phyloP scores from a whole-genome alignment of 2,113 vertebrate genomes.

The Neolamprologus longior region DNA sequence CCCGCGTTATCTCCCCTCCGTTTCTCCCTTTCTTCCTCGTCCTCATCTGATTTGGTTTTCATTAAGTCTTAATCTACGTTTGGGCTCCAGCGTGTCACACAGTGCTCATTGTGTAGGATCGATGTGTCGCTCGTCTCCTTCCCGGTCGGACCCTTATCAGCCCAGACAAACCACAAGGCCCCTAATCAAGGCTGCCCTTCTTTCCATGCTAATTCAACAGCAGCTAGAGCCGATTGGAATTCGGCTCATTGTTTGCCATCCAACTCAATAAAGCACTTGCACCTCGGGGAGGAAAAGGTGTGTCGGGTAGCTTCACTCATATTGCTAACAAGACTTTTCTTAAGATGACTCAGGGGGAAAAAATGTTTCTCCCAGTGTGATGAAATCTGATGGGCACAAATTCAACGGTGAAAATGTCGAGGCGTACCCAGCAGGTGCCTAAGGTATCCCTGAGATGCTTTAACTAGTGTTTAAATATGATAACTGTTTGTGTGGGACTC shows the following conservation, averaged over 20 bases:
- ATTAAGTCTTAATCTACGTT: conserved; percentile 64
- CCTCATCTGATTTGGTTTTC: conserved; percentile 56
- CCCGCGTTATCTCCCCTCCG: background rate
- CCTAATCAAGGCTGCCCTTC: conserved; percentile 57
- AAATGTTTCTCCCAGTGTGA: background rate
- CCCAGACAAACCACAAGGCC: conserved; percentile 48
- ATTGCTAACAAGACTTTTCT: background rate
- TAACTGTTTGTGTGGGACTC: background rate
- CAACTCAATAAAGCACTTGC: background rate
- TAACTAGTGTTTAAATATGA: background rate
- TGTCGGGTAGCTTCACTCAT: background rate
- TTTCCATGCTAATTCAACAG: conserved; percentile 55
- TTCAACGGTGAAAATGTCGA: background rate
- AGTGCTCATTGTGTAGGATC: conserved; percentile 58
- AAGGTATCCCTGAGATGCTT: background rate
- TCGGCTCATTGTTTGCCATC: background rate
- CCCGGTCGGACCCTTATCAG: conserved; percentile 48
- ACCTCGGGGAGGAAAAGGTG: background rate
- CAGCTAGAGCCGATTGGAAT: conserved; percentile 13
- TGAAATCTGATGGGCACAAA: background rate
- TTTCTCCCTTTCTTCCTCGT: background rate
- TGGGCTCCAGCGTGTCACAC: conserved; percentile 38
- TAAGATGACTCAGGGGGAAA: background rate
- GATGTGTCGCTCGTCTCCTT: conserved; percentile 40
- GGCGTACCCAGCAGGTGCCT: background rate